Evolutionary conservation across 2,888 invertebrate genomes (phyloP).

Genomic region (Tupiocoris notatus): DNA sequence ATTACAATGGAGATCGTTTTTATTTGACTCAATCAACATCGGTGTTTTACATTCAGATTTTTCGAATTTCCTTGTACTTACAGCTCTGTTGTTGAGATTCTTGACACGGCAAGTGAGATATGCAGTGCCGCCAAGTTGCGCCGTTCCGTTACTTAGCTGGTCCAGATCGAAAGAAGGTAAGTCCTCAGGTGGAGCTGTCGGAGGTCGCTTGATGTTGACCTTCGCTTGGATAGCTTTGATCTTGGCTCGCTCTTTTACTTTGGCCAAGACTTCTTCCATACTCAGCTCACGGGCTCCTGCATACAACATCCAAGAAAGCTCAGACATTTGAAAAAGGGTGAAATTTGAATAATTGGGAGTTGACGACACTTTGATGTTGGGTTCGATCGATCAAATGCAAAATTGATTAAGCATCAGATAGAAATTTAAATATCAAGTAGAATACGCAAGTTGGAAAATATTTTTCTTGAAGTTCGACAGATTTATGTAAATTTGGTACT

Average conservation of each 20-base stretch:
- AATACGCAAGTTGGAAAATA: too few relatives aligned
- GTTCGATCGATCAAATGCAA: too few relatives aligned
- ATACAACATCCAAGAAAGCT: neutral
- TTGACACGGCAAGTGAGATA: slow-evolving; percentile 77
- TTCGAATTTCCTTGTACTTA: slow-evolving; percentile 53
- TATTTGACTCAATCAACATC: too few relatives aligned
- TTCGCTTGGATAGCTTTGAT: slow-evolving; percentile 26
- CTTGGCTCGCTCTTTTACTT: slow-evolving; percentile 36
- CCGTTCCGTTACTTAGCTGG: slow-evolving; percentile 71
- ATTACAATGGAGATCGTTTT: too few relatives aligned
- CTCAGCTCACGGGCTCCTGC: slow-evolving; percentile 35
- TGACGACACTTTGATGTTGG: too few relatives aligned
- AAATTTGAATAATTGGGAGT: too few relatives aligned
- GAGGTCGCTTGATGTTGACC: slow-evolving; percentile 12
- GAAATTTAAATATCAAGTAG: too few relatives aligned
- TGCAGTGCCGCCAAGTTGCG: slow-evolving; percentile 72
- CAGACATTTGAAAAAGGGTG: neutral
- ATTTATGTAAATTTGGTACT: too few relatives aligned
- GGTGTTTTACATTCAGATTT: too few relatives aligned
- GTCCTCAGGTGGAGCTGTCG: slow-evolving; percentile 45
- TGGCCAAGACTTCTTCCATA: slow-evolving; percentile 42
- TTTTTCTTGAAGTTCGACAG: too few relatives aligned
- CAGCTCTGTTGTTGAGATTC: slow-evolving; percentile 67
- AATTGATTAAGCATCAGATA: too few relatives aligned
- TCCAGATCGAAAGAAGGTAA: slow-evolving; percentile 61